Conservation (phyloP, 92 coral and sea anemone species). For the Metridium senile region DNA sequence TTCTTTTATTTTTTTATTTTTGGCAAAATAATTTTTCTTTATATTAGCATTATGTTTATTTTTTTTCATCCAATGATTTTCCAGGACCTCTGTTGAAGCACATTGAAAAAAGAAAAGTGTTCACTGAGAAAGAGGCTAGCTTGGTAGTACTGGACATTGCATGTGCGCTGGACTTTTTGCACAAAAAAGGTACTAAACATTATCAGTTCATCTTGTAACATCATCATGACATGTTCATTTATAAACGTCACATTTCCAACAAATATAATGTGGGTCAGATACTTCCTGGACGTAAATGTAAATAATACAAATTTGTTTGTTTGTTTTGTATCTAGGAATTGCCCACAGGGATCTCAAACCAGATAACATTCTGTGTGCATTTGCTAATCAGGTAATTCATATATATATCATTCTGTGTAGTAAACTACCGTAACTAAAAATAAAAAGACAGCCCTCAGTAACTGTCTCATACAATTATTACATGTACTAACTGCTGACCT, state of each 20-base stretch:
- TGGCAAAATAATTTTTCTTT: not conserved
- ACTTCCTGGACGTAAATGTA: too few species aligned
- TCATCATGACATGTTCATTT: too few species aligned
- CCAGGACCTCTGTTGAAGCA: conserved; percentile 86
- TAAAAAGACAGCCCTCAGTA: too few species aligned
- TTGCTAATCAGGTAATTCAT: conserved; percentile 67
- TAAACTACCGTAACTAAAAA: not conserved
- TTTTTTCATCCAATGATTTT: not conserved
- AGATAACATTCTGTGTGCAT: conserved; percentile 92
- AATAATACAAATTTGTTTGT: not conserved
- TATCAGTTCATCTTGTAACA: too few species aligned
- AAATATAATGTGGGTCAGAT: too few species aligned
- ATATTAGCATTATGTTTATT: not conserved
- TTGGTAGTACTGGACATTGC: conserved; percentile 84
- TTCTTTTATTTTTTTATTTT: too few species aligned
- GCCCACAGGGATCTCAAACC: conserved; percentile 99
- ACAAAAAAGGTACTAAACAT: conserved; percentile 69
- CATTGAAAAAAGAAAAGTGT: conserved; percentile 86
- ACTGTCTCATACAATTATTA: too few species aligned
- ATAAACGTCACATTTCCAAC: not conserved
- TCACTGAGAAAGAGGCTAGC: conserved; percentile 97
- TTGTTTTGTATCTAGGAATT: conserved; percentile 51
- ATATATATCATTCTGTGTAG: not conserved
- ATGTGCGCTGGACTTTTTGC: conserved; percentile 82
- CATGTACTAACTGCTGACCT: too few species aligned